Evolutionary conservation across 2,113 vertebrate species (phyloP).

Genomic region (Aythya baeri): DNA sequence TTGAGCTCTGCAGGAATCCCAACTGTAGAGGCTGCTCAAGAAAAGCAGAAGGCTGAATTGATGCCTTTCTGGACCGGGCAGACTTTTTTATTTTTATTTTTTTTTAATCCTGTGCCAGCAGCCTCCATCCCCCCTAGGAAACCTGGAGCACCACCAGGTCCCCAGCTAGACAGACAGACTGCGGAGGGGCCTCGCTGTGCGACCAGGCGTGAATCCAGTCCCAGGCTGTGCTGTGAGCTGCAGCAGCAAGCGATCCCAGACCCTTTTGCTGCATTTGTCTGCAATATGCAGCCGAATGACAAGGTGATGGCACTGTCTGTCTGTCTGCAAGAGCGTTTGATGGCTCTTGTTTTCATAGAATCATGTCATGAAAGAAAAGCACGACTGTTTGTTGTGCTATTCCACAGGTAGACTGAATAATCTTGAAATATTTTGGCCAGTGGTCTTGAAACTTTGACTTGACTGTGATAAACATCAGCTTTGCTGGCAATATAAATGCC

Average conservation of each 20-base stretch:
- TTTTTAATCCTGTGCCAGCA: not conserved
- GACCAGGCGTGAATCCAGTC: not conserved
- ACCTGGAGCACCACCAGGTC: not conserved
- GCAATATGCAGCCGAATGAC: not conserved
- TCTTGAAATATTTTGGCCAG: conserved; percentile 15
- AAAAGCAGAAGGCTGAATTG: not conserved
- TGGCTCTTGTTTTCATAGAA: not conserved
- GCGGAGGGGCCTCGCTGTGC: not conserved
- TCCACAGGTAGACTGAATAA: not conserved
- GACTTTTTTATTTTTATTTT: not conserved
- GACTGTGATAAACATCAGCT: not conserved
- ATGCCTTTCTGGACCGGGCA: not conserved
- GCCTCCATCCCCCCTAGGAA: not conserved
- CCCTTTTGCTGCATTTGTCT: not conserved
- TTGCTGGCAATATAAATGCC: not conserved
- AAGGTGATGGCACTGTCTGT: not conserved
- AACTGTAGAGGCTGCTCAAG: not conserved
- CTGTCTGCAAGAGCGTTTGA: not conserved
- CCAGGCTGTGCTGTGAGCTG: not conserved
- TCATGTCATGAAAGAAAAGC: not conserved
- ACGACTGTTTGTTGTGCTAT: not conserved
- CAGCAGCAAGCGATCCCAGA: not conserved
- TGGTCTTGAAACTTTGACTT: not conserved
- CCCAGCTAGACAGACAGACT: not conserved
- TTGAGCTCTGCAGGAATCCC: not conserved